Percentiles rank a stretch among this genome's conserved stretches.
phyloP scores from a whole-genome alignment of 1,140 invertebrate species.

The Nixonia krombeini region DNA sequence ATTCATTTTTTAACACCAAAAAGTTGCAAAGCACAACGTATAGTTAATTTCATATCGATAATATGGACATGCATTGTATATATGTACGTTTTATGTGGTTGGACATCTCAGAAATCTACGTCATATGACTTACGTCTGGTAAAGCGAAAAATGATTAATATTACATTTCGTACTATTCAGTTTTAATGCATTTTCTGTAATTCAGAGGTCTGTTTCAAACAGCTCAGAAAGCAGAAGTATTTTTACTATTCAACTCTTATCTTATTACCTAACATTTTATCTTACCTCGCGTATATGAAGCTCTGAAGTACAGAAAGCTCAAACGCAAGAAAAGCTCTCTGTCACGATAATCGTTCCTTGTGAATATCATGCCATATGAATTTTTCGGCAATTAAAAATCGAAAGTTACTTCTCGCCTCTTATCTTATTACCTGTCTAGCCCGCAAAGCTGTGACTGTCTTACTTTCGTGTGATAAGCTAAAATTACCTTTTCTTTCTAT shows the following conservation, averaged over 20 bases:
- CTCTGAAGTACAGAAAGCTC: conserved; percentile 53
- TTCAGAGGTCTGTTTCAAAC: conserved; percentile 25
- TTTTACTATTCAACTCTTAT: neutral
- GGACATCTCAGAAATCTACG: conserved; percentile 6
- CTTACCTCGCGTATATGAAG: conserved; percentile 24
- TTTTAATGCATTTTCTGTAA: conserved; percentile 30
- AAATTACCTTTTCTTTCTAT: conserved; percentile 52
- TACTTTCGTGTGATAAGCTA: conserved; percentile 29
- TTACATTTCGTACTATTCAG: conserved; percentile 9
- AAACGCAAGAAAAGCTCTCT: conserved; percentile 20
- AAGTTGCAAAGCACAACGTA: neutral
- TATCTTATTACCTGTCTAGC: conserved; percentile 50
- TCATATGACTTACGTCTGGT: conserved; percentile 5
- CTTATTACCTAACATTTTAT: conserved; percentile 9
- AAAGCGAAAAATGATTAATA: conserved; percentile 9
- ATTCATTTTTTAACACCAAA: conserved; percentile 15
- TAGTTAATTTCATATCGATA: conserved; percentile 14
- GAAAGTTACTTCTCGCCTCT: conserved; percentile 17
- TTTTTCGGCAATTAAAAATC: neutral
- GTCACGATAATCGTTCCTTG: neutral
- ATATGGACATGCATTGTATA: conserved; percentile 30
- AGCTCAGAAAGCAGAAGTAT: too few species aligned
- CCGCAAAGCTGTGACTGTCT: conserved; percentile 44
- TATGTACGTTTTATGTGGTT: conserved; percentile 13
- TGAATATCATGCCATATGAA: neutral